Percentiles rank a stretch among this genome's conserved stretches.
phyloP scores from a whole-genome alignment of 2,797 vertebrate genomes.

The Thamnophis elegans region DNA sequence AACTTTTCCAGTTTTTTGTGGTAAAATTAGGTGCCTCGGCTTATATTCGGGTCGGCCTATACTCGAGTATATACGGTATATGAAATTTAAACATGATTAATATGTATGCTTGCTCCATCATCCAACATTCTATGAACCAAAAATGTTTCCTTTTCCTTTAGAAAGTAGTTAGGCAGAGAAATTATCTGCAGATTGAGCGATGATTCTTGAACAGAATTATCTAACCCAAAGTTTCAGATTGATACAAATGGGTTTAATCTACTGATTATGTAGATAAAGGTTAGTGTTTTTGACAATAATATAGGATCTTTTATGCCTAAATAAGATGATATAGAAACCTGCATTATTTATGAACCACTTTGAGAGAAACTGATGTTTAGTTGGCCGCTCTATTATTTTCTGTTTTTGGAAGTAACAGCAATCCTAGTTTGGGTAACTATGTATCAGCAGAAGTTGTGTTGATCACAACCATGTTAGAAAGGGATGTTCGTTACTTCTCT shows the following conservation, averaged over 20 bases:
- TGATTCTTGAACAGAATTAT: not conserved
- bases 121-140: not conserved
- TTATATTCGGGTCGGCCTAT: too few species aligned
- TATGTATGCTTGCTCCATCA: not conserved
- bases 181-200: not conserved
- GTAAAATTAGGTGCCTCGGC: too few species aligned
- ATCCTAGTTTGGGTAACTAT: not conserved
- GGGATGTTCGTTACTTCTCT: not conserved
- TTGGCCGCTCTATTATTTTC: not conserved
- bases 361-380: not conserved
- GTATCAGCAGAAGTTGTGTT: not conserved
- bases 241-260: not conserved
- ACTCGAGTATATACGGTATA: too few species aligned
- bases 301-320: not conserved
- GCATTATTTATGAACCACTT: not conserved
- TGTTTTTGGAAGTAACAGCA: not conserved
- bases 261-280: not conserved
- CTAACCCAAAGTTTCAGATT: not conserved
- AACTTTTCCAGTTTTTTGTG: too few species aligned
- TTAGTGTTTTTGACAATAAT: not conserved
- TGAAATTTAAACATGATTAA: not conserved
- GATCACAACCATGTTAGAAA: not conserved
- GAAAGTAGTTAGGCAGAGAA: not conserved
- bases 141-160: not conserved
- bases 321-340: not conserved